These are phyloP conservation scores for Gobio gobio DNA, from an alignment of 2,113 vertebrate genomes.

Conservation along the genomic window DNA sequence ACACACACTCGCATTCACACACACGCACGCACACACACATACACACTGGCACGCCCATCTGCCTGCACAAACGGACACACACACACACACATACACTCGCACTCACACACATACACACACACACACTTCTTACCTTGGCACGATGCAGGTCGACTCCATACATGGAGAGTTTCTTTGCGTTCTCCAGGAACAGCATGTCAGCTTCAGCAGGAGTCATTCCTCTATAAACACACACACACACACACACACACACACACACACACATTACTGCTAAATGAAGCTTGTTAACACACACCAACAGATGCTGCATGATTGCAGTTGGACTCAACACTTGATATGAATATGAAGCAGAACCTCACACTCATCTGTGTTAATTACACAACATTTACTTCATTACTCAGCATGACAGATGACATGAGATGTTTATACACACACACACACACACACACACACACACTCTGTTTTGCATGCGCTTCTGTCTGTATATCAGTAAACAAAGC, in stretches of 20 bases:
- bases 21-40: too few relatives aligned
- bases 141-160: conserved; percentile 97
- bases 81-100: neutral
- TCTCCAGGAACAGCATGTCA: conserved; percentile 96
- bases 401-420: neutral
- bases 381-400: neutral
- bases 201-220: conserved; percentile 97
- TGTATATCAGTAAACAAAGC: conserved; percentile 1
- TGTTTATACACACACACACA: neutral
- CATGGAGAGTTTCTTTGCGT: conserved; percentile 98
- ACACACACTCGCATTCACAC: too few relatives aligned
- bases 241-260: neutral
- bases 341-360: neutral
- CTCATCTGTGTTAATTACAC: neutral
- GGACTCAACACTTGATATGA: neutral
- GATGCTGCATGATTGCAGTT: neutral
- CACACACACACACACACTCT: neutral
- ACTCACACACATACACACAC: neutral
- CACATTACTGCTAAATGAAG: neutral
- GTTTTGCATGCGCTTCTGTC: neutral
- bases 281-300: neutral
- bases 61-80: neutral
- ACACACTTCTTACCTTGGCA: conserved; percentile 83
- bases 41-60: too few relatives aligned
- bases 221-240: conserved; percentile 68